Conservation (phyloP, 2,797 vertebrate species). For the Rhinatrema bivittatum region DNA sequence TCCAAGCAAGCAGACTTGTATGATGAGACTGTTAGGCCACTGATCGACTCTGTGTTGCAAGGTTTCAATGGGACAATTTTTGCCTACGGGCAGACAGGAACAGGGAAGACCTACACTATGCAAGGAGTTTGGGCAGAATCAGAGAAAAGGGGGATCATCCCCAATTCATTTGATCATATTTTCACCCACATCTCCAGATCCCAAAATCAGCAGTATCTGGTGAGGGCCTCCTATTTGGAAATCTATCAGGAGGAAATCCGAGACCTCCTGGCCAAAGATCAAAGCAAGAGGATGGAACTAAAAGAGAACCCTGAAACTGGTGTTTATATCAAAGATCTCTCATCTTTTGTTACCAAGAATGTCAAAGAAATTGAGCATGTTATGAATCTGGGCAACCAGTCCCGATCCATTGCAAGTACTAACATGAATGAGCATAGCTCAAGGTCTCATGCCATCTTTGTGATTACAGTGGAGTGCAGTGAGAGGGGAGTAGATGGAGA, state of each 20-base stretch:
- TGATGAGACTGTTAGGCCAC: constrained; percentile 83
- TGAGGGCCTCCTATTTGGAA: constrained; percentile 91
- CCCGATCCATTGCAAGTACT: constrained; percentile 83
- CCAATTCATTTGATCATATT: constrained; percentile 88
- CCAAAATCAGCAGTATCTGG: constrained; percentile 89
- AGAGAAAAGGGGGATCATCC: constrained; percentile 79
- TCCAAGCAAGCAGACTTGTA: constrained; percentile 85
- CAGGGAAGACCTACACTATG: constrained; percentile 96
- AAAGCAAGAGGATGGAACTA: constrained; percentile 82
- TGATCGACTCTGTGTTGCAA: constrained; percentile 81
- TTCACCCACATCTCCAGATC: constrained; percentile 92
- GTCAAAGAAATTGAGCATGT: constrained; percentile 90
- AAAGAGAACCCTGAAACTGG: constrained; percentile 85
- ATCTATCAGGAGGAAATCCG: constrained; percentile 96
- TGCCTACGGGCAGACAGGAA: constrained; percentile 91
- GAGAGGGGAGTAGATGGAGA: constrained; percentile 76
- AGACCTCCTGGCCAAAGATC: constrained; percentile 88
- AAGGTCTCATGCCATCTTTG: constrained; percentile 88
- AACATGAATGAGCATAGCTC: constrained; percentile 94
- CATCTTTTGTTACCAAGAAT: constrained; percentile 90
- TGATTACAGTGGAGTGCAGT: constrained; percentile 88
- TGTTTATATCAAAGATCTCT: constrained; percentile 86
- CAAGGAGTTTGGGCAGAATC: constrained; percentile 78
- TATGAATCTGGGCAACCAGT: constrained; percentile 88
- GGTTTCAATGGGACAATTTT: constrained; percentile 93